These are phyloP conservation scores for Plebejus melissa DNA, from an alignment of 2,888 invertebrate genomes.

Conservation along the genomic window DNA sequence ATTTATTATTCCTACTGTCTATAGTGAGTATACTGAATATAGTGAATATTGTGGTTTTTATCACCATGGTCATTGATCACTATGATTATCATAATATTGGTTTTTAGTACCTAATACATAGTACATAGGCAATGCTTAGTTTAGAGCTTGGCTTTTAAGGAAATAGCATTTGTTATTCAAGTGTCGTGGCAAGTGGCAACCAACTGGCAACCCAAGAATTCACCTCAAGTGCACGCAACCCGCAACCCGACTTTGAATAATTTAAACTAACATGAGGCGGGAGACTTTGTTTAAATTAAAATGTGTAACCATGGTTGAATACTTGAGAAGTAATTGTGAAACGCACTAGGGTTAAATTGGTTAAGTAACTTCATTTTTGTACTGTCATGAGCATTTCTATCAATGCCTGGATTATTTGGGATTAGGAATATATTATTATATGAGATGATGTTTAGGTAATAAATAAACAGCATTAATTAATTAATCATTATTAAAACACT, in stretches of 20 bases:
- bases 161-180: slow-evolving; percentile 8
- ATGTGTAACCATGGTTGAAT: background rate
- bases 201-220: slow-evolving; percentile 7
- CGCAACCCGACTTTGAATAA: slow-evolving; percentile 12
- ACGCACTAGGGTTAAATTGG: background rate
- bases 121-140: background rate
- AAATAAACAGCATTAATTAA: too few species aligned
- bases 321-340: background rate
- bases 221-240: slow-evolving; percentile 4
- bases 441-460: too few species aligned
- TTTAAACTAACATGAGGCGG: slow-evolving; percentile 2
- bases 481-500: too few species aligned
- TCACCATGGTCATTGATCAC: background rate
- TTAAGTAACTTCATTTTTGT: background rate
- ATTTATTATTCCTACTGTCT: too few species aligned
- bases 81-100: background rate
- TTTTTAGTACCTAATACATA: too few species aligned
- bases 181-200: background rate
- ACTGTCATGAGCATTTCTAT: background rate
- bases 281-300: background rate
- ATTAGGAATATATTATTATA: too few species aligned
- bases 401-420: background rate
- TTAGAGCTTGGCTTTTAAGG: background rate
- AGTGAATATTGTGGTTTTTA: too few species aligned
- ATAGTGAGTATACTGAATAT: too few species aligned